Conservation (phyloP, 2,797 vertebrate species). For the Malurus splendens region DNA sequence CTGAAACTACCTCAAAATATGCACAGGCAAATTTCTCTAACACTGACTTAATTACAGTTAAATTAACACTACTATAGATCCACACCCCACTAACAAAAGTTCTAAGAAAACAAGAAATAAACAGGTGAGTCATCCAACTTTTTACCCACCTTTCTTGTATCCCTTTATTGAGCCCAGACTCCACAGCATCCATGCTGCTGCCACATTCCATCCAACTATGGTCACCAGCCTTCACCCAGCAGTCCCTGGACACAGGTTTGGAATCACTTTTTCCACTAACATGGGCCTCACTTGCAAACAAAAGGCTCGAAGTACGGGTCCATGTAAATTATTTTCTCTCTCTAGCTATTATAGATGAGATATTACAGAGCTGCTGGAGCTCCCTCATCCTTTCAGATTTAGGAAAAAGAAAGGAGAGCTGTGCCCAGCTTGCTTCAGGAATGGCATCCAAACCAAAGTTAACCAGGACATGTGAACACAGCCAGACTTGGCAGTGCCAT, state of each 20-base stretch:
- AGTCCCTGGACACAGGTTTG: neutral
- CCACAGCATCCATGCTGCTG: neutral
- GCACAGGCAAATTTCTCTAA: neutral
- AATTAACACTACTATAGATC: neutral
- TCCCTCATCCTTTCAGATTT: neutral
- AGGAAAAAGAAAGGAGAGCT: neutral
- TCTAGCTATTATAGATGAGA: neutral
- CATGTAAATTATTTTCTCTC: neutral
- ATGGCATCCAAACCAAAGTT: neutral
- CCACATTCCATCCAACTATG: accelerated
- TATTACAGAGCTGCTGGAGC: neutral
- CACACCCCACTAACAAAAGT: neutral
- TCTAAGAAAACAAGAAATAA: neutral
- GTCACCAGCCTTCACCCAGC: neutral
- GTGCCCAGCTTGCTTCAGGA: neutral
- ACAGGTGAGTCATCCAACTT: neutral
- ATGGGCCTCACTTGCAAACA: neutral
- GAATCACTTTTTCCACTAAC: neutral
- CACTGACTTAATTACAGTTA: neutral
- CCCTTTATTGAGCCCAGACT: neutral
- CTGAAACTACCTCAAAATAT: neutral
- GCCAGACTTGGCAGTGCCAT: neutral
- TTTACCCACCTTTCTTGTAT: neutral
- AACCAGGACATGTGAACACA: neutral
- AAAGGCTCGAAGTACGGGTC: neutral